Base-by-base conservation (phyloP, 2,113 vertebrate species). In the Eclectus roratus region DNA sequence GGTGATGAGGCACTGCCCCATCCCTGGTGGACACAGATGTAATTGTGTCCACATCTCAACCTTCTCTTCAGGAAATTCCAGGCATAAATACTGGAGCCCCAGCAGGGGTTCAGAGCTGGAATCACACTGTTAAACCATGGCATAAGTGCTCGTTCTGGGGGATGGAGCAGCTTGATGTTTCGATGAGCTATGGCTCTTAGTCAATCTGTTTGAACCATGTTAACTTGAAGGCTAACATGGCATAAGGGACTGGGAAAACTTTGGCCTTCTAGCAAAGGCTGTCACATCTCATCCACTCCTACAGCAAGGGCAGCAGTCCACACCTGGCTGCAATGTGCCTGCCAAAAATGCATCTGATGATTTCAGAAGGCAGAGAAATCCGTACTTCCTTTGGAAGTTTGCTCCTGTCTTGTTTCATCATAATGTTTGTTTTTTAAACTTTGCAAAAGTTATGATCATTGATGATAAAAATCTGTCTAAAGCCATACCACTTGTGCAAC, bases 391-490 rank as follows among this genome's bases (percentile, higher is more conserved):
- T 52, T 46, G 56, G 55, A 84, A 92, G 39, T 61, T 55, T 88
- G 60, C 43, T 79, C 65, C 60, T 74, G 47, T 31, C 44, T 65
- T 61, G 37, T 74, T 94, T 88, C 73, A 73, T 83, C 56, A 63
- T 4, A 58, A 20, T 69, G 47, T 76, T 91, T 92, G 72, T 9
- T 87, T 95, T 78, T 69, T 35, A 86, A 93, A 86, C 83, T 92
- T 78, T 33, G 55, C 35, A 69, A 27, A 90, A 91, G 69, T 88
- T 88, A 83, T 0, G 0, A 88, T 64, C 50, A 56, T 13, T 31
- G 44, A 72, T 76, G 88, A 92, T 84, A 91, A 81, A 96, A 81
- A 79, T 91, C 90, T 88, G 28, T 68, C 85, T 53, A 86, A 96
- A 79, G 13, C 56, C 41, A 78, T 69, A 84, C 10, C 55, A 41